A percentile compares a stretch with the other conserved stretches of the same genome.
These are phyloP conservation scores for Gortyna flavago DNA, from an alignment of 2,888 invertebrate genomes.

Conservation along the genomic window DNA sequence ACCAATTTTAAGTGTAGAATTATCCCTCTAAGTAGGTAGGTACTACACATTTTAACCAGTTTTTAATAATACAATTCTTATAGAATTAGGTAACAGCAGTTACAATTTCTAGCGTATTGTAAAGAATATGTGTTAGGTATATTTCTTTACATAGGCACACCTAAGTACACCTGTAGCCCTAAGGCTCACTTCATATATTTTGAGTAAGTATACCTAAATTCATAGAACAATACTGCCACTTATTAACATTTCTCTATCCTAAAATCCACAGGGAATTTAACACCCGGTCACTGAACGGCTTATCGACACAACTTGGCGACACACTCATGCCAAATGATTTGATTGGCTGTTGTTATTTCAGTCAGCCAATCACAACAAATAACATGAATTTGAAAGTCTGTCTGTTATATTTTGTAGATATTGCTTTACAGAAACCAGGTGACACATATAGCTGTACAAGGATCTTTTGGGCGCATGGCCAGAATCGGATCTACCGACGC, in stretches of 20 bases:
- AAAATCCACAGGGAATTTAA: background rate
- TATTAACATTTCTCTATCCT: background rate
- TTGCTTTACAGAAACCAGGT: background rate
- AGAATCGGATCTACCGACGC: background rate
- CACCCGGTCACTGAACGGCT: background rate
- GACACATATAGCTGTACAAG: too few relatives aligned
- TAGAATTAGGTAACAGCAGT: constrained; percentile 10
- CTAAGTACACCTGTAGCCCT: background rate
- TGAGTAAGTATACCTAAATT: background rate
- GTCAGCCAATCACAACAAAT: background rate
- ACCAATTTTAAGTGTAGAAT: background rate
- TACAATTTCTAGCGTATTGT: background rate
- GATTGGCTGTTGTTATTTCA: background rate
- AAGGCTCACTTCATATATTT: background rate
- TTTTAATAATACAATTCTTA: background rate
- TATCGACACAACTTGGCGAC: background rate
- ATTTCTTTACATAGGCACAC: background rate
- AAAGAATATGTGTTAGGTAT: background rate
- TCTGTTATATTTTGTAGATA: background rate
- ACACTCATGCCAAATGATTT: background rate
- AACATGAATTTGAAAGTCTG: background rate
- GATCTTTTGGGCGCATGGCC: background rate
- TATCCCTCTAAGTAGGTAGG: too few relatives aligned
- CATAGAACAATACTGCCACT: constrained; percentile 15
- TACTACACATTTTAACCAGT: background rate